These are phyloP conservation scores for Harpagifer antarcticus DNA, from an alignment of 2,797 vertebrate genomes.

Conservation along the genomic window DNA sequence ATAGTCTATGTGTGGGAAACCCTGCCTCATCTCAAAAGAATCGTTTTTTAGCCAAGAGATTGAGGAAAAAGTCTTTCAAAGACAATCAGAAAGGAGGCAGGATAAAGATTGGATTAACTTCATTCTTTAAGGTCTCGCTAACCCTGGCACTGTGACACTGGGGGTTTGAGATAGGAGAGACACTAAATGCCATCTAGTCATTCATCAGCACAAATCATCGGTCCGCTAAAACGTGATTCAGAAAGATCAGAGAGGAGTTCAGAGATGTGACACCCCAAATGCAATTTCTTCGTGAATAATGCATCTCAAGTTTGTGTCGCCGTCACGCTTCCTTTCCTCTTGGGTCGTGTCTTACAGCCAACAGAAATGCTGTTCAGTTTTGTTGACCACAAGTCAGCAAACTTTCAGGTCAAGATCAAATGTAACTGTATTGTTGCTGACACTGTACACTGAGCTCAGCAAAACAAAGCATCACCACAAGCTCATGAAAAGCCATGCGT, in stretches of 20 bases:
- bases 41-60: not conserved
- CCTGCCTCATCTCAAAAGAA: not conserved
- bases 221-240: not conserved
- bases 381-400: not conserved
- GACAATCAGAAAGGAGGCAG: not conserved
- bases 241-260: constrained; percentile 5
- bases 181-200: not conserved
- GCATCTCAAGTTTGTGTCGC: constrained; percentile 2
- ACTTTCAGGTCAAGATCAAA: not conserved
- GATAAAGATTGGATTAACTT: not conserved
- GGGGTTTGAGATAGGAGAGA: not conserved
- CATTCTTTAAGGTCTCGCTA: too few species aligned
- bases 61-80: too few species aligned
- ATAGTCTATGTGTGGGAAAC: too few species aligned
- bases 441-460: not conserved
- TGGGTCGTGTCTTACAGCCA: not conserved
- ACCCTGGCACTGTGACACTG: not conserved
- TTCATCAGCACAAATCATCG: not conserved
- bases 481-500: constrained; percentile 20
- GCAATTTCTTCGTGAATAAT: not conserved
- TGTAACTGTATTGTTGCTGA: not conserved
- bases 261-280: not conserved
- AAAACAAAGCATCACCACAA: constrained; percentile 3
- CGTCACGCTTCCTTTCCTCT: not conserved
- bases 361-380: not conserved